Base-by-base conservation (phyloP, 2,113 vertebrate species). In the Hoplias malabaricus region DNA sequence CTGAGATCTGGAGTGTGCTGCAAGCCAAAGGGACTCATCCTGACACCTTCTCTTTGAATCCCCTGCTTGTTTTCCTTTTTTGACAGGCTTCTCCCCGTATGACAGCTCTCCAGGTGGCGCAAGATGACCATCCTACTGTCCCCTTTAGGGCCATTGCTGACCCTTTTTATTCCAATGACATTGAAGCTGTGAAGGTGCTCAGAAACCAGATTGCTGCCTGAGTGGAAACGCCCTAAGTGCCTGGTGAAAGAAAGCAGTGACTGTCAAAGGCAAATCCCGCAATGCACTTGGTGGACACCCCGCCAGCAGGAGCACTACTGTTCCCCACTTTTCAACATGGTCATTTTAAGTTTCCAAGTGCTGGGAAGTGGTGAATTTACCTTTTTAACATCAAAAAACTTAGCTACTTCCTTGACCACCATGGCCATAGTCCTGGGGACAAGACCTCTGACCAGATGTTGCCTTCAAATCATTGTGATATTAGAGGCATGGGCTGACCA, bases 31-130 rank as follows among this genome's bases (percentile, higher is more conserved):
- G 70, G 36, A 66, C 11, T 36, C 50, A 48, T 11, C 59, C 7
- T 13, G 53, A 71, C 46, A 59, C 27, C 2, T 59, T 48, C 63
- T 73, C 59, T 78, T 82, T 82, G 77, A 68, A 68, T 54, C n/a
- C 14, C 21, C 48, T 21, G 48, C 40, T 54, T 57, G 71, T 78
- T 71, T 80, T 71, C 75, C 81, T 36, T 27, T 62, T 78, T 75
- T 86, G 88, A 88, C 86, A 85, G 82, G 31, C 68, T 80, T 78
- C 57, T 73, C 75, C 59, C 78, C 63, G 70, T 80, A 50, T 75
- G 83, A 80, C 83, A 82, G 75, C 48, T 88, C 84, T 90, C 86
- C 90, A 91, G 90, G 89, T 92, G 91, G 88, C 83, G 59, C 77
- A 16, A 78, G 36, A 77, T 83, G 86, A 86, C 71, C 42, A 13